Evolutionary conservation across 2,888 invertebrate species (phyloP).

Genomic region (Acleris emargana): DNA sequence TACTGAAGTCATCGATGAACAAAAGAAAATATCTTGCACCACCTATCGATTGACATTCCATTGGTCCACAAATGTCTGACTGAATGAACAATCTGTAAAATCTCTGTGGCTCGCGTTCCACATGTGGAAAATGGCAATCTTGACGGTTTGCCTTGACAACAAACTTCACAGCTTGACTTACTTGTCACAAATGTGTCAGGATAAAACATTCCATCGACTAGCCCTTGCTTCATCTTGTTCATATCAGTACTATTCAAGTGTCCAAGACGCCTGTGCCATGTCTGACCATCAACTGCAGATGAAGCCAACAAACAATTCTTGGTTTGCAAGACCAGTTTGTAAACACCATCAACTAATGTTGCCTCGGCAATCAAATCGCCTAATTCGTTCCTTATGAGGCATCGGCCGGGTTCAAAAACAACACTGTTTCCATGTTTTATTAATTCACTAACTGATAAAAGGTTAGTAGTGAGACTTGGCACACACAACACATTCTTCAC

Average conservation of each 20-base stretch:
- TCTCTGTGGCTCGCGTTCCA: neutral
- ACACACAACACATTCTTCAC: constrained; percentile 2
- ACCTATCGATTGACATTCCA: neutral
- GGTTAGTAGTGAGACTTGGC: neutral
- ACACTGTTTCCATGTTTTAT: constrained; percentile 3
- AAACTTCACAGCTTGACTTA: neutral
- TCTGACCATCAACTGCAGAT: neutral
- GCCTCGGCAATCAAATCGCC: neutral
- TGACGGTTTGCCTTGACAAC: constrained; percentile 1
- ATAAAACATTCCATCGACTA: neutral
- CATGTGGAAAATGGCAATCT: neutral
- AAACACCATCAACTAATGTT: neutral
- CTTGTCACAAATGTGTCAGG: neutral
- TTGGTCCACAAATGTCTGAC: neutral
- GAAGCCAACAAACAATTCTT: neutral
- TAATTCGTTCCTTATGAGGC: neutral
- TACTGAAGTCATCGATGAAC: neutral
- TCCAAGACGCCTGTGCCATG: constrained; percentile 1
- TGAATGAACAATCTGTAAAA: neutral
- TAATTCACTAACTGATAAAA: neutral
- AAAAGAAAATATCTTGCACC: neutral
- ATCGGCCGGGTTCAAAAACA: neutral
- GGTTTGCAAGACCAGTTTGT: neutral
- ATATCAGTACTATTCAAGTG: neutral
- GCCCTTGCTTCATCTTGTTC: neutral